Base-by-base conservation (phyloP, 2,797 vertebrate species). In the Xiphorhynchus erythropygius region DNA sequence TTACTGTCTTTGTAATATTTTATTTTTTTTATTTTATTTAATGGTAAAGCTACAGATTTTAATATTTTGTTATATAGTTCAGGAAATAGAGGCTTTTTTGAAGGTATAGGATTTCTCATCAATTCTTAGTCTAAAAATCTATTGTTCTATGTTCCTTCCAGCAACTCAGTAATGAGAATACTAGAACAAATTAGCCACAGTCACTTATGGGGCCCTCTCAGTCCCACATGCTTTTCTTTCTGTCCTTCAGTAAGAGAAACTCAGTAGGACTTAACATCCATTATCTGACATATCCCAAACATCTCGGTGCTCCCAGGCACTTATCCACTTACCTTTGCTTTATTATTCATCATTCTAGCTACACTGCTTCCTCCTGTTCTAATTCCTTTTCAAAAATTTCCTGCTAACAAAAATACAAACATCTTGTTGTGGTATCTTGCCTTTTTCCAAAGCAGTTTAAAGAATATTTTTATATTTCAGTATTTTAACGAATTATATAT, bases 101-200 rank as follows among this genome's bases (percentile, higher is more conserved):
- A 68, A 49, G 12, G 4, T 49, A 35, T 35, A 17, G 9, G 11
- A 28, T 63, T 5, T 24, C 52, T 79, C 13, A 57, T 53, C 13
- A 49, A 24, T 75, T 52, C 37, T 62, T 52, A 47, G 18, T 47
- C 24, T 57, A 62, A 88, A 28, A 39, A 56, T 57, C 33, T 53
- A 8, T 30, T 69, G 32, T 53, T 83, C 19, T 11, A 18, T 37
- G 14, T 77, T 87, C 68, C 60, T 81, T 23, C 1, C 3, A 71
- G 63, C 1, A 6, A 9, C 25, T 32, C 8, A 2, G 7, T 8
- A 71, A 44, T 10, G 27, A 55, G 6, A 3, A 12, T 4, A 0
- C 5, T n/a, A 13, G 24, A 18, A 62, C 62, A 44, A 71, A 44
- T 44, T 68, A 71, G 15, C 28, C 44, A 35, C 16, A n/a, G 9